Evolutionary conservation across 1,140 invertebrate species (phyloP), one percentile per base, ranked within the genome.

Genomic region (Heliconius nattereri): DNA sequence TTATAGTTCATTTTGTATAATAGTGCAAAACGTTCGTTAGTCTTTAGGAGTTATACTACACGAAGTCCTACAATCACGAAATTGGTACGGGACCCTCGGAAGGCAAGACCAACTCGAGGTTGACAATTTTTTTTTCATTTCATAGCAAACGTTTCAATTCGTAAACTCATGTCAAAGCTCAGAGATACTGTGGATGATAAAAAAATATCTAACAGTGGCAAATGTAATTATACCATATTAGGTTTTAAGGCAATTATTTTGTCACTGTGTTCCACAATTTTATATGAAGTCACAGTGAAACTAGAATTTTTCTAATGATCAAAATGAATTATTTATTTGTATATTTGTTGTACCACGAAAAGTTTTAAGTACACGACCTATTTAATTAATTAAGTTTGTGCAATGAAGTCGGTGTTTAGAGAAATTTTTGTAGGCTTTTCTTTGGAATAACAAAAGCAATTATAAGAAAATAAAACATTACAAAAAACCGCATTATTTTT

Each of bases 211-310:
- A 54, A 77, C 70, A 77, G 37, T 70, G n/a, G 70, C 76, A 77
- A 77, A 77, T 54, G 76, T 72, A 77, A 77, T 77, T 77, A 77
- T 71, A 77, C 76, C 76, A 8, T 71, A 77, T 71, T 20, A 71
- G 70, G 76, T 54, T 52, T 77, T 72, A 71, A 54, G 76, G 49
- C 76, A 54, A 77, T 77, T 66, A 72, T 77, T 77, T 77, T 77
- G 76, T 71, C 45, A 49, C 40, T 32, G 40, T 52, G 76, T 54
- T 52, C 19, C n/a, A 26, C 70, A 73, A 35, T 72, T 72, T 40
- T 72, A 66, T 66, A 72, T 72, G 40, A 37, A 72, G 26, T 19
- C 32, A 71, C 71, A 37, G 71, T 72, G 71, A 72, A 72, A 72
- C 35, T 40, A 72, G 71, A 37, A 72, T 72, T 72, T 72, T 72